Percentiles rank a stretch among this genome's conserved stretches.
Conservation (phyloP, 2,797 vertebrate species). For the Phataginus tricuspis region DNA sequence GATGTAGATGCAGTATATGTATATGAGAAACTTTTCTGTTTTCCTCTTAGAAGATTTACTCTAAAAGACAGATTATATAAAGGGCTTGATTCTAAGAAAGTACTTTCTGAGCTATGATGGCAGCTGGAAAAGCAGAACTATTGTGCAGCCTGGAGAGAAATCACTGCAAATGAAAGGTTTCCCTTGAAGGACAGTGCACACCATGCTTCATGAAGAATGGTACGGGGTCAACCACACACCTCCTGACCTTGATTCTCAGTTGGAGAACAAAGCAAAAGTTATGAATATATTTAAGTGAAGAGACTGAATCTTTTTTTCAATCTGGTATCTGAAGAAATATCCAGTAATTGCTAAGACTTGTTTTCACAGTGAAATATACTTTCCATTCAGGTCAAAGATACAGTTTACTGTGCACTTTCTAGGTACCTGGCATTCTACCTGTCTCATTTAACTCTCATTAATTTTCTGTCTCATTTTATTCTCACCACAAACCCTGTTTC, state of each 20-base stretch:
- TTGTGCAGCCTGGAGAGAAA: not conserved
- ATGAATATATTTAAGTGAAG: not conserved
- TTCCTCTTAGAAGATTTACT: not conserved
- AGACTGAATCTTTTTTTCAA: not conserved
- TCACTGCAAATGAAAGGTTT: accelerated
- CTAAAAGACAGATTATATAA: not conserved
- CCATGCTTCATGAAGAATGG: accelerated
- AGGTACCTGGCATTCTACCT: not conserved
- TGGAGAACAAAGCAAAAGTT: not conserved
- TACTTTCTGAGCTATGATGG: not conserved
- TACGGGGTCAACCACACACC: not conserved
- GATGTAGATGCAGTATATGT: not conserved
- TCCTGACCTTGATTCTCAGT: not conserved
- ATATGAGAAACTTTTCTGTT: not conserved
- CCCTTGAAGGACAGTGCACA: not conserved
- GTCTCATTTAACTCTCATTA: not conserved
- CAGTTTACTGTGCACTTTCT: not conserved
- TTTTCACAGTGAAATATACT: not conserved
- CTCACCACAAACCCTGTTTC: not conserved
- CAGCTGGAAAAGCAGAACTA: not conserved
- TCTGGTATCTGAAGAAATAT: not conserved
- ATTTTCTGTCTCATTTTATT: not conserved
- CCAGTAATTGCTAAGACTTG: not conserved
- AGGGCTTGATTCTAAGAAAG: not conserved
- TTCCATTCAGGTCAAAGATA: not conserved